Conservation (phyloP, 2,797 vertebrate species). For the Serranus cabrilla region DNA sequence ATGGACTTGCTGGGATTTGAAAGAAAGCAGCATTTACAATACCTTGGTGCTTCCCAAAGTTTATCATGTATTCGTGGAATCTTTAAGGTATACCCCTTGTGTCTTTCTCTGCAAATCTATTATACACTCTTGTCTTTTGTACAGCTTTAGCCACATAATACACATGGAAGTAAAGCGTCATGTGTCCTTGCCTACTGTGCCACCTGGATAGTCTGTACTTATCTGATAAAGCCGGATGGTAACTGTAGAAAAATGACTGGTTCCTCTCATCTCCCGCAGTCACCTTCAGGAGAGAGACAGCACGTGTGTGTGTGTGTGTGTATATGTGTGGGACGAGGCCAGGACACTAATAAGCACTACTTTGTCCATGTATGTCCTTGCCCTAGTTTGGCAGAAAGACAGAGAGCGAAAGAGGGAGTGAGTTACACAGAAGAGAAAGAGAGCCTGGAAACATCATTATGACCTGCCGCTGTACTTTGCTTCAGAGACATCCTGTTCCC, state of each 20-base stretch:
- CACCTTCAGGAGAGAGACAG: constrained; percentile 57
- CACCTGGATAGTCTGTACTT: constrained; percentile 62
- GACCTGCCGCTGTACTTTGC: constrained; percentile 47
- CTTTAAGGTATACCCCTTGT: constrained; percentile 1
- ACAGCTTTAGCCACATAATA: neutral
- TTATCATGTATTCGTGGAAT: neutral
- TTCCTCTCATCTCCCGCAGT: constrained; percentile 65
- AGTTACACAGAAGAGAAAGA: neutral
- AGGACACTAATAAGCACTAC: constrained; percentile 66
- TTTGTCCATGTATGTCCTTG: constrained; percentile 77
- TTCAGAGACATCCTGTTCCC: neutral
- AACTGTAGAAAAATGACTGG: constrained; percentile 62
- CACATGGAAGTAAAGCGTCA: constrained; percentile 13
- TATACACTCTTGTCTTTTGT: neutral
- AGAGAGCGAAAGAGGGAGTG: constrained; percentile 21
- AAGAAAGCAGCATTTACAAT: neutral
- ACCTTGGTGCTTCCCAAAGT: constrained; percentile 9
- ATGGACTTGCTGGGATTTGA: constrained; percentile 28
- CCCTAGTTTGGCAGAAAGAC: constrained; percentile 69
- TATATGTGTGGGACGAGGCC: constrained; percentile 24
- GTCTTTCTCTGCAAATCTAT: neutral
- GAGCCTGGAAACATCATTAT: constrained; percentile 48
- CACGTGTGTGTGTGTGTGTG: constrained; percentile 8
- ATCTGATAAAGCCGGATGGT: constrained; percentile 68
- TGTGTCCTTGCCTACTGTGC: constrained; percentile 52